A percentile compares a stretch with the other conserved stretches of the same genome.
These are phyloP conservation scores for Danaus chrysippus DNA, from an alignment of 2,888 invertebrate genomes.

Conservation along the genomic window DNA sequence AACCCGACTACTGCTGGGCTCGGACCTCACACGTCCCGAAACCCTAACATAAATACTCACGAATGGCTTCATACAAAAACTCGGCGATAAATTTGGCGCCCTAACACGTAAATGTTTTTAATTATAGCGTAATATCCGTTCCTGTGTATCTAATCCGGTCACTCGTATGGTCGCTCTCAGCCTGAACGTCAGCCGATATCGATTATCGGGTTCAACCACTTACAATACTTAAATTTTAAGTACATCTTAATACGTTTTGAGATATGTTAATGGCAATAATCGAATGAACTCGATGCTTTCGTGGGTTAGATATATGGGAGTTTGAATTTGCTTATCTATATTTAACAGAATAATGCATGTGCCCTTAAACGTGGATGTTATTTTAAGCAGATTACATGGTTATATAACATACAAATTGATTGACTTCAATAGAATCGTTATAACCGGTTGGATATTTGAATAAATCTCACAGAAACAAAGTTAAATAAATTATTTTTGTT, in stretches of 20 bases:
- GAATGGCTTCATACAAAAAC: constrained; percentile 76
- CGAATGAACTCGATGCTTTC: constrained; percentile 17
- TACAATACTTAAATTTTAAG: constrained; percentile 39
- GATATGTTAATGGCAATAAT: constrained; percentile 39
- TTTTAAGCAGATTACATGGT: background rate
- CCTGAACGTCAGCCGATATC: constrained; percentile 54
- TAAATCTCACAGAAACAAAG: too few species aligned
- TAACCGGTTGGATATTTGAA: too few species aligned
- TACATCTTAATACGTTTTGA: constrained; percentile 40
- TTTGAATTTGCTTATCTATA: constrained; percentile 3
- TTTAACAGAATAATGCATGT: background rate
- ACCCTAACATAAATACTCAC: constrained; percentile 70
- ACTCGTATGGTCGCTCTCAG: constrained; percentile 60
- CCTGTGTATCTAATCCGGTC: constrained; percentile 68
- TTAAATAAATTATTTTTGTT: too few species aligned
- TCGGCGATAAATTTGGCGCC: constrained; percentile 79
- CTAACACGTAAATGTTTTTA: constrained; percentile 76
- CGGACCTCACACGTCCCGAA: constrained; percentile 70
- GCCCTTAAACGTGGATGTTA: background rate
- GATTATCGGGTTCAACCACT: constrained; percentile 50
- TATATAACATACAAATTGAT: constrained; percentile 1
- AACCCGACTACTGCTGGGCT: constrained; percentile 69
- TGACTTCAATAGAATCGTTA: background rate
- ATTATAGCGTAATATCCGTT: constrained; percentile 75
- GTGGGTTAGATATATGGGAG: constrained; percentile 5